Evolutionary conservation across 2,113 vertebrate species (phyloP).

Genomic region (Clupea harengus): DNA sequence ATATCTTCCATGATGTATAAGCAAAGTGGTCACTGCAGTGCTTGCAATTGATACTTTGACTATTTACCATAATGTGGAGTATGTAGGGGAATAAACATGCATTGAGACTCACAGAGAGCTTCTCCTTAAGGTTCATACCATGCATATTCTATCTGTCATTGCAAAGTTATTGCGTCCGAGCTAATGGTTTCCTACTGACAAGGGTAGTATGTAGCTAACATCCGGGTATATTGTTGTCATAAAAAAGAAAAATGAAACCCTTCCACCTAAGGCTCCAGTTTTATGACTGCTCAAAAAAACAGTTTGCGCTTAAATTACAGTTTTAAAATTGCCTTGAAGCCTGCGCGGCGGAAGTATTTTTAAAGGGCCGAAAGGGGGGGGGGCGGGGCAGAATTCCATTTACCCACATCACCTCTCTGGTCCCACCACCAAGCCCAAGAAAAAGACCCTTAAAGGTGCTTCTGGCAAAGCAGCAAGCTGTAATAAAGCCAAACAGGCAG

Average conservation of each 20-base stretch:
- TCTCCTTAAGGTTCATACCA: not conserved
- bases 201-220: not conserved
- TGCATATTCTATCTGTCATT: not conserved
- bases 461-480: conserved; percentile 14
- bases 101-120: no score
- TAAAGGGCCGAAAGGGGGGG: conserved; percentile 14
- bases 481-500: conserved; percentile 9
- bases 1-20: not conserved
- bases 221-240: not conserved
- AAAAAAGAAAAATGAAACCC: not conserved
- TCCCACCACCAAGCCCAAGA: not conserved
- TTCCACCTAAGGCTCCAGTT: conserved; percentile 11
- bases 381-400: not conserved
- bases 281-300: conserved; percentile 23
- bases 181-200: not conserved
- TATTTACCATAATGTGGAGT: not conserved
- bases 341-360: conserved; percentile 5
- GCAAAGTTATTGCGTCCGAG: not conserved
- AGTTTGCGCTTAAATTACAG: conserved; percentile 40
- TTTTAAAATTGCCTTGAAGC: conserved; percentile 34
- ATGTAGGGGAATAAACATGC: not conserved
- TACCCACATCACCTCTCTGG: conserved; percentile 27
- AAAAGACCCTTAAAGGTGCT: conserved; percentile 16
- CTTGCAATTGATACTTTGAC: not conserved
- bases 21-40: not conserved